phyloP scores from a whole-genome alignment of 2,113 vertebrate genomes.

The Spea bombifrons region DNA sequence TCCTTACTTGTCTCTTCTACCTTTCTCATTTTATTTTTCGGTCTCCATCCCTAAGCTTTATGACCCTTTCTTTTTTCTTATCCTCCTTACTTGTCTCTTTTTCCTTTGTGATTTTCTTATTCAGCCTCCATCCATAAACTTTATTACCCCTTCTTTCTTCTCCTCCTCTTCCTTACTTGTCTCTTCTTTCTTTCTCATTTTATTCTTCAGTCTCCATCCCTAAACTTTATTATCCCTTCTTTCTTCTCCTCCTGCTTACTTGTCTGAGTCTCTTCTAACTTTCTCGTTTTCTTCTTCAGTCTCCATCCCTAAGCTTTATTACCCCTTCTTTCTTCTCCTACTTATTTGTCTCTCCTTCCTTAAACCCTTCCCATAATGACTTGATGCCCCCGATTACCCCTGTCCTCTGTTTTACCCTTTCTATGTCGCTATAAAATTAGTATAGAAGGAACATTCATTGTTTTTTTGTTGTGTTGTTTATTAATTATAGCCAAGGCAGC shows the following conservation, averaged over 20 bases:
- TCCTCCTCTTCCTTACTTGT: neutral
- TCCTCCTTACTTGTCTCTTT: neutral
- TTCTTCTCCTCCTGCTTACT: neutral
- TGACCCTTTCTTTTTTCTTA: neutral
- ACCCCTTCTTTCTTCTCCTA: neutral
- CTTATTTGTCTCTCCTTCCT: too few species aligned
- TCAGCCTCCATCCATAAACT: too few species aligned
- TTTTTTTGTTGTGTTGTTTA: conserved; percentile 12
- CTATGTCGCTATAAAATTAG: too few species aligned
- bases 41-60: neutral
- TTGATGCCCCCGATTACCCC: too few species aligned
- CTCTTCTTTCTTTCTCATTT: neutral
- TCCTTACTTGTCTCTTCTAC: too few species aligned
- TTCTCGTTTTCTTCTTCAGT: neutral
- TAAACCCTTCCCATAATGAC: too few species aligned
- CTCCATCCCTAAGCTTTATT: neutral
- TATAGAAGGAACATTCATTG: neutral
- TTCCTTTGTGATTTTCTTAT: too few species aligned
- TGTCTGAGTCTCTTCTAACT: neutral
- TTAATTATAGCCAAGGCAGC: conserved; percentile 35
- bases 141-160: neutral
- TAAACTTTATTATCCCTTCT: neutral
- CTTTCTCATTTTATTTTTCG: too few species aligned
- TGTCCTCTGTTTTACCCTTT: too few species aligned
- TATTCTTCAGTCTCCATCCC: neutral